A percentile compares a stretch with the other conserved stretches of the same genome.
phyloP scores from a whole-genome alignment of 2,797 vertebrate genomes.

The Coccyzus lansbergi region DNA sequence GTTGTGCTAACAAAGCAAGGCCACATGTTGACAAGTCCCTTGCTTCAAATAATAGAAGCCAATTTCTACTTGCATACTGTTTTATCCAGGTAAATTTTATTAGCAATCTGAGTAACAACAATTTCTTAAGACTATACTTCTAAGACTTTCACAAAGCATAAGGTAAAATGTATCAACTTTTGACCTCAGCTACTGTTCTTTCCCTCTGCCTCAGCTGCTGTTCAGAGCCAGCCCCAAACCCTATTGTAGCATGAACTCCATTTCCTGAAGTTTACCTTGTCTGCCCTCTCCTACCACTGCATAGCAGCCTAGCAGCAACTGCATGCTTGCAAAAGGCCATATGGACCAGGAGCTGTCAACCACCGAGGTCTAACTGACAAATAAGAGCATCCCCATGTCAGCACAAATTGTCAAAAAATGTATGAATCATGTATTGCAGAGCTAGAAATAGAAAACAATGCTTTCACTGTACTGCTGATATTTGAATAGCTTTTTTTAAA shows the following conservation, averaged over 20 bases:
- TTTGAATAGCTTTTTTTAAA: slow-evolving; percentile 18
- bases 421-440: neutral
- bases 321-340: neutral
- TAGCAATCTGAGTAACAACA: neutral
- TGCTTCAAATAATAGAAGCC: neutral
- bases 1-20: neutral
- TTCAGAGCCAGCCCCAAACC: neutral
- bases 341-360: neutral
- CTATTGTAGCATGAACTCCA: neutral
- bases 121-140: neutral
- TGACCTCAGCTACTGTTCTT: neutral
- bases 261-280: neutral
- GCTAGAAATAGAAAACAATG: slow-evolving; percentile 18
- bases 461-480: neutral
- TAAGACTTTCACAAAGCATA: neutral
- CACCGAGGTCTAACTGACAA: neutral
- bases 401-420: neutral
- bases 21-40: neutral
- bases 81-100: neutral
- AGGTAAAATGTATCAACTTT: neutral
- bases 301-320: neutral
- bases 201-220: neutral
- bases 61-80: neutral
- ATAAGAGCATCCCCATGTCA: neutral
- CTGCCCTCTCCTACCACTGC: neutral